Conservation (phyloP, 2,113 vertebrate genomes). For the Oncorhynchus mykiss region DNA sequence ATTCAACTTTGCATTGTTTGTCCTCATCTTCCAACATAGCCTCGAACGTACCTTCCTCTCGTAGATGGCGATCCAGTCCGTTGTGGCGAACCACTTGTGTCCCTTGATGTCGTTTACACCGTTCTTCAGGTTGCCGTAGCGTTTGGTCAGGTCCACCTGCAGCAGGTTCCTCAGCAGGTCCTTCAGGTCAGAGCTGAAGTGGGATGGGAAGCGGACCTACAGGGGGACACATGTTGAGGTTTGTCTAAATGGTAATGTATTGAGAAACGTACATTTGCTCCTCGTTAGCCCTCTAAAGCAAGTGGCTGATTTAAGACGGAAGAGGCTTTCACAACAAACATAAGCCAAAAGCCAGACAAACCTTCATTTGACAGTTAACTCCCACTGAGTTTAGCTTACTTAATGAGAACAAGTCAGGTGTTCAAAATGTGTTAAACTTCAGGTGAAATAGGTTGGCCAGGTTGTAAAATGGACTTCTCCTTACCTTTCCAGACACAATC, state of each 20-base stretch:
- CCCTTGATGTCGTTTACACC: slow-evolving; percentile 98
- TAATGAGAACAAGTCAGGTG: no score
- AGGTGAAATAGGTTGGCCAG: no score
- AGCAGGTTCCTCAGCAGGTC: slow-evolving; percentile 96
- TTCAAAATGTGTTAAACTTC: no score
- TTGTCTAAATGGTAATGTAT: no score
- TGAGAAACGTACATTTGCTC: no score
- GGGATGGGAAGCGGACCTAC: slow-evolving; percentile 96
- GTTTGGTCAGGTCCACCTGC: slow-evolving; percentile 97
- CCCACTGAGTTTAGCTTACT: no score
- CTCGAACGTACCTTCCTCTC: slow-evolving; percentile 86
- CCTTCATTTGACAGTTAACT: no score
- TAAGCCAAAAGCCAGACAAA: no score
- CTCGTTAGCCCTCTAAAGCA: not conserved
- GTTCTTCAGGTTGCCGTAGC: slow-evolving; percentile 99
- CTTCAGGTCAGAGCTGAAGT: slow-evolving; percentile 98
- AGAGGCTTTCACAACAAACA: no score
- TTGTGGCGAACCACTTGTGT: slow-evolving; percentile 99
- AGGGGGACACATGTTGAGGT: no score
- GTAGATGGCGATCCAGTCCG: slow-evolving; percentile 99
- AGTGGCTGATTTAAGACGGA: no score
- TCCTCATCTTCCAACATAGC: not conserved
- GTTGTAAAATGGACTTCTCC: slow-evolving; percentile 15
- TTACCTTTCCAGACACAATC: slow-evolving; percentile 98
- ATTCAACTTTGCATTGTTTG: not conserved